These are phyloP conservation scores for Petrolisthes manimaculis DNA, from an alignment of 2,888 invertebrate genomes.

Conservation along the genomic window DNA sequence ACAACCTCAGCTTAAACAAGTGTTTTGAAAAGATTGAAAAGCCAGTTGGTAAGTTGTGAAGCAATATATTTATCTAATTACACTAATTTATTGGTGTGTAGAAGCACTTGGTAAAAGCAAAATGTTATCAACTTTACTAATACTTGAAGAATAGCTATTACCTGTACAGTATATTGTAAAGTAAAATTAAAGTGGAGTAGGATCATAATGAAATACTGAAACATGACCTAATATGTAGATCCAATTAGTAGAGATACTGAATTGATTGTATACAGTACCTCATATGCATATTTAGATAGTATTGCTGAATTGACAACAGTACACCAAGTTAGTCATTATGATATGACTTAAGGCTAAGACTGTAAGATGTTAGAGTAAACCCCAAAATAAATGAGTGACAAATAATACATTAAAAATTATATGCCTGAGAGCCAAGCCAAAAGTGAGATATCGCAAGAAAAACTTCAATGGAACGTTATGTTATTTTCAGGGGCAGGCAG, in stretches of 20 bases:
- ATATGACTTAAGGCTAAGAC: too few relatives aligned
- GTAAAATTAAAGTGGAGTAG: too few relatives aligned
- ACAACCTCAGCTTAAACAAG: conserved; percentile 96
- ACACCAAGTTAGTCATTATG: too few relatives aligned
- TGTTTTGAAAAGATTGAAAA: conserved; percentile 99
- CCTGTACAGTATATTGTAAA: too few relatives aligned
- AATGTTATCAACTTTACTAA: too few relatives aligned
- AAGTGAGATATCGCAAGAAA: neutral
- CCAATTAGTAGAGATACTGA: too few relatives aligned
- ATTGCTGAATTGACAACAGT: too few relatives aligned
- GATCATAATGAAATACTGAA: too few relatives aligned
- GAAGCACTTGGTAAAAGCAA: neutral
- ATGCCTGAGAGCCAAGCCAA: neutral
- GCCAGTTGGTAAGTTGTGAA: conserved; percentile 81
- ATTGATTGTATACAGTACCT: too few relatives aligned
- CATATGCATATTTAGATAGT: too few relatives aligned
- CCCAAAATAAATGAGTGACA: neutral
- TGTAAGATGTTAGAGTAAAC: neutral
- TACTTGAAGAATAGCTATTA: too few relatives aligned
- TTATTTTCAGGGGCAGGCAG: conserved; percentile 67
- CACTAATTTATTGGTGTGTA: neutral
- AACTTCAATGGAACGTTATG: neutral
- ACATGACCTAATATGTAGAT: too few relatives aligned
- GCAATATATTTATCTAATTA: neutral
- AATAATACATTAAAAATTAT: neutral